Percentiles rank a stretch among this genome's conserved stretches.
phyloP scores from a whole-genome alignment of 1,140 invertebrate genomes.

The Nephila pilipes region DNA sequence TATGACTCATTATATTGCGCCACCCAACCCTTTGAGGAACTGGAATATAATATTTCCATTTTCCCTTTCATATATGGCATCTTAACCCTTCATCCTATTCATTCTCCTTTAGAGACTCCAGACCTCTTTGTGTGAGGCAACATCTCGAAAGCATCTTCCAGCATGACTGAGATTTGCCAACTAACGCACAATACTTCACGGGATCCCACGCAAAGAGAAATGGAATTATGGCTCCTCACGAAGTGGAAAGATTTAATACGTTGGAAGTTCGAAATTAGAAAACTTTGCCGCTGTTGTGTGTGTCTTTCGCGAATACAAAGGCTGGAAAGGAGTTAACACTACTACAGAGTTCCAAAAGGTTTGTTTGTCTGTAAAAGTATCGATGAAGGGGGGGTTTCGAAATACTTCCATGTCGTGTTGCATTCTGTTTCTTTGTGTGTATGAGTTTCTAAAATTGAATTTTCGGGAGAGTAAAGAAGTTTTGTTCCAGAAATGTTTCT shows the following conservation, averaged over 20 bases:
- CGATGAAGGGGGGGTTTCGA: not conserved
- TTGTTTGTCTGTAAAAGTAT: not conserved
- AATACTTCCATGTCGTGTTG: not conserved
- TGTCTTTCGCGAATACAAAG: not conserved
- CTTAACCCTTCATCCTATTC: not conserved
- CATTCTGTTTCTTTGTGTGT: not conserved
- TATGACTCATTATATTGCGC: not conserved
- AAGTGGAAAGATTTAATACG: constrained; percentile 18
- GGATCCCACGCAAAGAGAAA: not conserved
- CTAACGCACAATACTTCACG: not conserved
- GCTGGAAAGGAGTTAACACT: not conserved
- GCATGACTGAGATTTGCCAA: not conserved
- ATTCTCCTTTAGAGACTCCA: not conserved
- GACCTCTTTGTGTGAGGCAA: not conserved
- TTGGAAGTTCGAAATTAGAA: not conserved
- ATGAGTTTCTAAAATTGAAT: constrained; percentile 6
- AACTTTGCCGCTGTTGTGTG: not conserved
- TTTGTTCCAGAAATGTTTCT: not conserved
- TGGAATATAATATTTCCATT: not conserved
- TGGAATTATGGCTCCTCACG: not conserved
- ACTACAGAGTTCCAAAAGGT: not conserved
- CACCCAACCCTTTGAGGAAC: not conserved
- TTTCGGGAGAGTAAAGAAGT: not conserved
- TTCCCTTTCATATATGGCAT: not conserved
- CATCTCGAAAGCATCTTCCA: not conserved